phyloP scores from a whole-genome alignment of 2,888 invertebrate species.

The Tupiocoris notatus region DNA sequence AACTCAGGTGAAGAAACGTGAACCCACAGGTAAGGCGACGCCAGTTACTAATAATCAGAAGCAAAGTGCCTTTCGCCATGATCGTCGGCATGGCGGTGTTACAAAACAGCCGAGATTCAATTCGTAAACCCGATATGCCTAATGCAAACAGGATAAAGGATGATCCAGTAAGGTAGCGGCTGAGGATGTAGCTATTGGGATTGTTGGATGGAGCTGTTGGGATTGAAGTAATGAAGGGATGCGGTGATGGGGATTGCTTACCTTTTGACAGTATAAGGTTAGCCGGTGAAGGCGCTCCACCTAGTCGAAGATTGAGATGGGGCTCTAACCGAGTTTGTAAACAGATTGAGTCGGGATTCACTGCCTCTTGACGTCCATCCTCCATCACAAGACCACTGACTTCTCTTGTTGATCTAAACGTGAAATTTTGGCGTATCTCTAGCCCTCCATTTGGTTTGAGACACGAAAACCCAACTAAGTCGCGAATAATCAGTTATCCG shows the following conservation, averaged over 20 bases:
- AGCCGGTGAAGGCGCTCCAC: no score
- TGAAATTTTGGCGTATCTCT: no score
- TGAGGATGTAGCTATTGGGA: no score
- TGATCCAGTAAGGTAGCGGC: no score
- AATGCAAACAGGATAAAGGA: background rate
- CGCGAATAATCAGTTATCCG: no score
- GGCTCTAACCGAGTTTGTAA: slow-evolving; percentile 24
- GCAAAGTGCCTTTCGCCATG: background rate
- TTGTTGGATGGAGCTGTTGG: background rate
- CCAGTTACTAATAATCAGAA: background rate
- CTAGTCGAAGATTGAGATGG: background rate
- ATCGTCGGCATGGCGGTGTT: no score
- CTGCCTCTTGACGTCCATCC: background rate
- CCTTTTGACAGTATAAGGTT: background rate
- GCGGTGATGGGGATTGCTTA: background rate
- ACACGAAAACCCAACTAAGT: no score
- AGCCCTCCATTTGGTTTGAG: no score
- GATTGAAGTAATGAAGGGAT: background rate
- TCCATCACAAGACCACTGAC: background rate
- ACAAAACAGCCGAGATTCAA: background rate
- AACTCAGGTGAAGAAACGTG: no score
- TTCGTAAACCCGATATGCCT: background rate
- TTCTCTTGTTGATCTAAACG: no score
- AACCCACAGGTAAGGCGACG: no score
- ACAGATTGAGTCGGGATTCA: slow-evolving; percentile 22